Evolutionary conservation across 2,113 vertebrate genomes (phyloP).

Genomic region (Aldabrachelys gigantea): DNA sequence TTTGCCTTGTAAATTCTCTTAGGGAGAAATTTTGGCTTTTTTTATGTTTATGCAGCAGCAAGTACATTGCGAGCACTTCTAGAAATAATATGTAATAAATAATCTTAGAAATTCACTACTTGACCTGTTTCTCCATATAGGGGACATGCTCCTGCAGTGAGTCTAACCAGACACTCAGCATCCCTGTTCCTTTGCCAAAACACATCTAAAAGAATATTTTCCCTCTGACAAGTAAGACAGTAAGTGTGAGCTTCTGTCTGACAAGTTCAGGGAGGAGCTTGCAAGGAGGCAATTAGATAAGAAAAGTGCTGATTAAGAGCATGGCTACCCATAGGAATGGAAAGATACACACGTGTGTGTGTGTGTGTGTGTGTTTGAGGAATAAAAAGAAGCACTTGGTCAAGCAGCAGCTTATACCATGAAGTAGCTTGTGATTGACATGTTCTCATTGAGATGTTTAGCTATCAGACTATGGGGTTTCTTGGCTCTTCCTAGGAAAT

Average conservation of each 20-base stretch:
- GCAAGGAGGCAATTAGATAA: constrained; percentile 68
- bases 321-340: constrained; percentile 20
- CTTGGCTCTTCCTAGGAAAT: background rate
- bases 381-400: background rate
- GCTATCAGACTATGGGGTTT: background rate
- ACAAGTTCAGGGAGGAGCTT: constrained; percentile 67
- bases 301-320: constrained; percentile 68
- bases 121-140: constrained; percentile 50
- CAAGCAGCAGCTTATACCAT: background rate
- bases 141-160: background rate
- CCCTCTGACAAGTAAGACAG: constrained; percentile 61
- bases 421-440: constrained; percentile 2
- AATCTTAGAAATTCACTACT: constrained; percentile 42
- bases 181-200: constrained; percentile 59
- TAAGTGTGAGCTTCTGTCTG: constrained; percentile 65
- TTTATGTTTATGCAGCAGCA: background rate
- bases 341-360: constrained; percentile 1
- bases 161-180: background rate
- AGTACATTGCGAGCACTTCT: background rate
- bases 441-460: background rate
- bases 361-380: background rate
- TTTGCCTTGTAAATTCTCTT: constrained; percentile 7
- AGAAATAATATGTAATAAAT: constrained; percentile 2
- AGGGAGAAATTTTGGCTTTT: background rate
- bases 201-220: constrained; percentile 69